Evolutionary conservation across 2,113 vertebrate species (phyloP), one percentile per base, ranked within the genome.

Genomic region (Ptychochromis oligacanthus): DNA sequence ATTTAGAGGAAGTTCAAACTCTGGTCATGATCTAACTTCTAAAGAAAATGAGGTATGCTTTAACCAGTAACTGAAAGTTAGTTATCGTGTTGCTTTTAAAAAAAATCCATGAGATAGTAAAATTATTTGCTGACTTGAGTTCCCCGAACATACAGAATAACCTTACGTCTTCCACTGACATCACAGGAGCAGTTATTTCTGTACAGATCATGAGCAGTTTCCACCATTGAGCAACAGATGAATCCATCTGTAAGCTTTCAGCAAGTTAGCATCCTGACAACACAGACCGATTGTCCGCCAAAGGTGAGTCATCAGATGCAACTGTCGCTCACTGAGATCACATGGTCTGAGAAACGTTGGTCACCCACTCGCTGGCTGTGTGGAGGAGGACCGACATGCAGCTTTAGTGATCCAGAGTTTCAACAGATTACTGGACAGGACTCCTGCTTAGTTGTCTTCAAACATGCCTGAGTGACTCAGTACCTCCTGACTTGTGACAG

Each of bases 381-480:
- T 77, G 79, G 83, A 87, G 84, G 78, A 86, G 70, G 84, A 62
- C 43, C 10, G 4, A 52, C 43, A 18, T 1, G 10, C 43, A 54
- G 67, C 26, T 20, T 64, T 22, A 70, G 34, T 82, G 59, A 49
- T 67, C 80, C 87, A 74, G 34, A 80, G 81, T 89, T 91, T 85
- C 79, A 83, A 80, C 88, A 92, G 87, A 91, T 93, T 88, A 87
- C 31, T 87, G 86, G 75, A 81, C 76, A 67, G 75, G 22, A 80
- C 70, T 52, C 24, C 81, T 9, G 58, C 31, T 79, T 28, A 90
- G 83, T 43, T 60, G 70, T 82, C 80, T 31, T 80, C 82, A 64
- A 67, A 75, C 61, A 83, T 57, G 85, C 62, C 79, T 14, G 55
- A 76, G 65, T 95, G 93, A 95, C 82, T 95, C 90, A 95, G 28